These are phyloP conservation scores for Poliocrania exsul DNA, from an alignment of 2,797 vertebrate species.

Conservation along the genomic window DNA sequence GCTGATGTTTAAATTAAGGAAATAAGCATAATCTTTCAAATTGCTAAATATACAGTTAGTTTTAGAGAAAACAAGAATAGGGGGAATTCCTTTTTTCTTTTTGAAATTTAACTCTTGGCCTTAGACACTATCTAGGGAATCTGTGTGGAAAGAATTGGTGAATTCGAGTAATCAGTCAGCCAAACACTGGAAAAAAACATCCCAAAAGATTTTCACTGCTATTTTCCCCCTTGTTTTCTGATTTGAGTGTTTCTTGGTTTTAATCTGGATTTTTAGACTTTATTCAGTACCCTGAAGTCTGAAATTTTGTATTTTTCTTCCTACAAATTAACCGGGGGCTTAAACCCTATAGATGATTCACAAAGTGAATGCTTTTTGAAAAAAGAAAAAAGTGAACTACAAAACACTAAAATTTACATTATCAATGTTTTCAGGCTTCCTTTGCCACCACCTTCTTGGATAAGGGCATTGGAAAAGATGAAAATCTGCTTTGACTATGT, in stretches of 20 bases:
- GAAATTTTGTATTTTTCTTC: background rate
- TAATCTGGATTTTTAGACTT: background rate
- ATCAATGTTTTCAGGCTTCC: background rate
- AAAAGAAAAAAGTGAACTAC: background rate
- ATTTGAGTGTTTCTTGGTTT: background rate
- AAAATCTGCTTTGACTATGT: slow-evolving; percentile 10
- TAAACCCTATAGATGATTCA: background rate
- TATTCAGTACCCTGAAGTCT: background rate
- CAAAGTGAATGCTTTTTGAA: background rate
- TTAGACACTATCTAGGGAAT: no score
- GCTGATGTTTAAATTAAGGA: background rate
- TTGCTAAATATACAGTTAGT: background rate
- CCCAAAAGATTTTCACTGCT: background rate
- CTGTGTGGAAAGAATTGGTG: fast-evolving
- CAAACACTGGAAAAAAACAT: background rate
- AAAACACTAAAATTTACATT: background rate
- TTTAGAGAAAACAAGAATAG: background rate
- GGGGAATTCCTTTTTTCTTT: background rate
- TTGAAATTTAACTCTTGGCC: background rate
- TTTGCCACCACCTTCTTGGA: background rate
- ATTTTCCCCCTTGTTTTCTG: background rate
- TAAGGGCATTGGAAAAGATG: slow-evolving; percentile 1
- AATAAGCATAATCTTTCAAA: background rate
- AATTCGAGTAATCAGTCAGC: background rate
- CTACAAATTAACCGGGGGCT: background rate